Percentiles rank a stretch among this genome's conserved stretches.
These are phyloP conservation scores for Crenuchus spilurus DNA, from an alignment of 2,797 vertebrate species.

Conservation along the genomic window DNA sequence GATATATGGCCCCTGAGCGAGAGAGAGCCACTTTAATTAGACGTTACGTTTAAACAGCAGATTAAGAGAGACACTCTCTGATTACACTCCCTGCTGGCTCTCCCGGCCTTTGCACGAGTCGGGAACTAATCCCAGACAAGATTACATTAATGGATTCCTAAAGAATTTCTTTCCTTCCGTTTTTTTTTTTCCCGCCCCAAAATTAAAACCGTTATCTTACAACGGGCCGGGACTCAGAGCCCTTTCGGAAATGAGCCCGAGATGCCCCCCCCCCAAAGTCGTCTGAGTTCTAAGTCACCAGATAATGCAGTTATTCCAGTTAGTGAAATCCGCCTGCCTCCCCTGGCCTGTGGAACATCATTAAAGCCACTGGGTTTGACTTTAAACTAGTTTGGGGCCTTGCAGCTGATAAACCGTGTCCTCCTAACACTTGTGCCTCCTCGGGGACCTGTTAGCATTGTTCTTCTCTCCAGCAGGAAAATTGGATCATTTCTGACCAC, in stretches of 20 bases:
- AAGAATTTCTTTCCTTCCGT: conserved; percentile 61
- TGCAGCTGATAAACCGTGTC: conserved; percentile 67
- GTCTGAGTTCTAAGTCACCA: conserved; percentile 56
- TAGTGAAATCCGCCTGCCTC: conserved; percentile 48
- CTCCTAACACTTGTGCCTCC: conserved; percentile 61
- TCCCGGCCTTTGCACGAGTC: conserved; percentile 62
- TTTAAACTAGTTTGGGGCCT: conserved; percentile 63
- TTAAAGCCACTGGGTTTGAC: conserved; percentile 71
- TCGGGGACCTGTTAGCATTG: conserved; percentile 72
- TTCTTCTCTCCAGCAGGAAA: conserved; percentile 68
- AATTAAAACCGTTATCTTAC: conserved; percentile 74
- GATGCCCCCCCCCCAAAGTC: conserved; percentile 54
- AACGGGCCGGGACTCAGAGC: conserved; percentile 54
- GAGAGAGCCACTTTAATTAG: conserved; percentile 73
- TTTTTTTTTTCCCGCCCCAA: conserved; percentile 63
- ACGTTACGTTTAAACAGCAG: conserved; percentile 69
- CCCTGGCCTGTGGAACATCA: conserved; percentile 61
- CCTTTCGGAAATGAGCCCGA: conserved; percentile 34
- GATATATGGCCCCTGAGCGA: conserved; percentile 53
- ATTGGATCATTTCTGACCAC: conserved; percentile 71
- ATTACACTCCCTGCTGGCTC: conserved; percentile 66
- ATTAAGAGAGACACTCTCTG: conserved; percentile 71
- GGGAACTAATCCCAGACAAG: conserved; percentile 76
- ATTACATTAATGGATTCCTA: conserved; percentile 77
- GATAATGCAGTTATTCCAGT: conserved; percentile 73